Conservation (phyloP, 1,140 invertebrate species). For the Gonatopus flavifemur region DNA sequence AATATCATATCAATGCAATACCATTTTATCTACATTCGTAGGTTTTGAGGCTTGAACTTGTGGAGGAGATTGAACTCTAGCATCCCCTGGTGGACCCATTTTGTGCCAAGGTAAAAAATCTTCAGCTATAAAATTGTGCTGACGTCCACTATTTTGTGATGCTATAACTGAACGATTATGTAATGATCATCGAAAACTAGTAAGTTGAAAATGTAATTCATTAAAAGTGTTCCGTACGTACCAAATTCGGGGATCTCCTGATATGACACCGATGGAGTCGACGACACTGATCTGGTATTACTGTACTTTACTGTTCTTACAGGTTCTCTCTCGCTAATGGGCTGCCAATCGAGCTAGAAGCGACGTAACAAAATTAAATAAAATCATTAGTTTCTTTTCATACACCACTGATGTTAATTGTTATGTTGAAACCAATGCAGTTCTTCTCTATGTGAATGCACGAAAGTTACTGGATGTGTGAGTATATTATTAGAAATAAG, state of each 20-base stretch:
- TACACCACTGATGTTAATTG: too few relatives aligned
- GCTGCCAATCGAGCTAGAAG: conserved; percentile 47
- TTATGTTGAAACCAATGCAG: conserved; percentile 34
- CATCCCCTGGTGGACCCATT: conserved; percentile 41
- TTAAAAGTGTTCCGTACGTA: conserved; percentile 20
- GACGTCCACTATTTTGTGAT: conserved; percentile 19
- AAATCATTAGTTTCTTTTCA: too few relatives aligned
- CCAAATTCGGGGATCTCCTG: conserved; percentile 40
- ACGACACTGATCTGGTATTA: conserved; percentile 36
- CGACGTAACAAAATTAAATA: too few relatives aligned
- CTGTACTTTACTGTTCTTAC: conserved; percentile 39
- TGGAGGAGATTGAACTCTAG: conserved; percentile 34
- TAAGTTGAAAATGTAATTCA: too few relatives aligned
- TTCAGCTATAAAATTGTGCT: conserved; percentile 33
- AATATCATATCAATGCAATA: conserved; percentile 13
- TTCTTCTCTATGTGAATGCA: conserved; percentile 31
- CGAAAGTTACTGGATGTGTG: conserved; percentile 40
- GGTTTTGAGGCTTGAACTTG: conserved; percentile 33
- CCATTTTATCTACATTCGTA: conserved; percentile 47
- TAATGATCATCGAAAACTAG: background rate
- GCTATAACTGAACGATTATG: conserved; percentile 17
- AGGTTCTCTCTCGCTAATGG: conserved; percentile 31
- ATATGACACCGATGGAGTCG: conserved; percentile 26
- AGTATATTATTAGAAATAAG: conserved; percentile 51
- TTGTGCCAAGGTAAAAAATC: conserved; percentile 36